phyloP scores from a whole-genome alignment of 2,113 vertebrate genomes.

The Calidris pugnax region DNA sequence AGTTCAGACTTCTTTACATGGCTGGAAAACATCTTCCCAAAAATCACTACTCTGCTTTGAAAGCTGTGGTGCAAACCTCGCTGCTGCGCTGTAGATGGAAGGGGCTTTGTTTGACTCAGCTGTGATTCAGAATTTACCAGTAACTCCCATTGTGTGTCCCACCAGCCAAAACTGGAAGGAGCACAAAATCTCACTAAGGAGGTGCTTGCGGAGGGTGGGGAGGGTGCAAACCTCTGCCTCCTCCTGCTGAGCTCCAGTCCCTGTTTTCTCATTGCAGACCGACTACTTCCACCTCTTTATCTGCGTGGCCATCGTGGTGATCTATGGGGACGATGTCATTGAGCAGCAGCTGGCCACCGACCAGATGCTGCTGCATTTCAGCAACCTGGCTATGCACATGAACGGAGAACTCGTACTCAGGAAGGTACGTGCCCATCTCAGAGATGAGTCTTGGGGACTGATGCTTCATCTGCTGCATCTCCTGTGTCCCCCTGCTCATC shows the following conservation, averaged over 20 bases:
- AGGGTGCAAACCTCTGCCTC: not conserved
- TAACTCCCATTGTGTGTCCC: not conserved
- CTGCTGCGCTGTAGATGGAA: not conserved
- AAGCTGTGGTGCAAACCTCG: not conserved
- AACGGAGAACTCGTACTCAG: constrained; percentile 94
- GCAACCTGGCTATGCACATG: constrained; percentile 98
- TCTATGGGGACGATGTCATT: constrained; percentile 93
- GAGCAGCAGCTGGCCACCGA: constrained; percentile 93
- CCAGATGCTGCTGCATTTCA: constrained; percentile 97
- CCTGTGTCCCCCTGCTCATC: not conserved
- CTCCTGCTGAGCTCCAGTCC: not conserved
- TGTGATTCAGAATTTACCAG: not conserved
- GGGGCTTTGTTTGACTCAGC: not conserved
- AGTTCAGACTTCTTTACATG: not conserved
- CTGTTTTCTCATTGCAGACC: constrained; percentile 75
- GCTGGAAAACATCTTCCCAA: not conserved
- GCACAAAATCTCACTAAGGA: not conserved
- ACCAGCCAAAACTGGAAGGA: not conserved
- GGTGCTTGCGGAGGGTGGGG: not conserved
- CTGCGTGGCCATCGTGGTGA: constrained; percentile 93
- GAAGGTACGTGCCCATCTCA: constrained; percentile 79
- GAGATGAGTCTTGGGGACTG: not conserved
- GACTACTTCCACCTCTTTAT: constrained; percentile 99
- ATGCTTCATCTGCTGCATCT: not conserved
- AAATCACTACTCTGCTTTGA: not conserved